Evolutionary conservation across 1,140 invertebrate genomes (phyloP).

Genomic region (Aphelenchoides besseyi): DNA sequence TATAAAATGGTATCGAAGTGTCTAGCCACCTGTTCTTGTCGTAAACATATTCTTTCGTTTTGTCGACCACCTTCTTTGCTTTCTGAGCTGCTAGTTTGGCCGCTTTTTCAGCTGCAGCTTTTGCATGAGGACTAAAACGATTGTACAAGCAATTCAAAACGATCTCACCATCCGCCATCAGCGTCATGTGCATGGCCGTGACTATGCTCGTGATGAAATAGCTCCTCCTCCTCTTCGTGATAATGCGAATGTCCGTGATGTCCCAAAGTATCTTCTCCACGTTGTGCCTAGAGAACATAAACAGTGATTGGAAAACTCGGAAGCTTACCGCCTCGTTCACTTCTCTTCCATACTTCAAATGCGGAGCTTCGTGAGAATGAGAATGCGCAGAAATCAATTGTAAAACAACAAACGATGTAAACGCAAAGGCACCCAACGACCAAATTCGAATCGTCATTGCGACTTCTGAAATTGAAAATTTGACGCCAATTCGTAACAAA

Average conservation of each 20-base stretch:
- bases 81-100: not conserved
- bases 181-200: conserved; percentile 33
- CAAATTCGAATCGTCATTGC: not conserved
- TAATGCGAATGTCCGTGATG: conserved; percentile 32
- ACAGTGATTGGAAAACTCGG: conserved; percentile 22
- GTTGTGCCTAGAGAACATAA: conserved; percentile 30
- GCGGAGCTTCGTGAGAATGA: conserved; percentile 46
- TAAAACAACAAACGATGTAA: not conserved
- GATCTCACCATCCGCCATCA: conserved; percentile 6
- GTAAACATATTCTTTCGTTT: conserved; percentile 29
- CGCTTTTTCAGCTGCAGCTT: not conserved
- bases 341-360: conserved; percentile 48
- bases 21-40: conserved; percentile 31
- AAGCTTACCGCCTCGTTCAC: conserved; percentile 45
- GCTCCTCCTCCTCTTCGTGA: conserved; percentile 27
- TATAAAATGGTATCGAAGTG: conserved; percentile 15
- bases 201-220: conserved; percentile 35
- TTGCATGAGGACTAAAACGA: conserved; percentile 1
- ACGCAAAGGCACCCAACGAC: not conserved
- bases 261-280: conserved; percentile 15
- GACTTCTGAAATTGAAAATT: no score
- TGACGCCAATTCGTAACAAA: no score
- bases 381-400: conserved; percentile 28
- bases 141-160: no score
- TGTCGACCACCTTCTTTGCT: conserved; percentile 6